A percentile compares a stretch with the other conserved stretches of the same genome.
Evolutionary conservation across 1,140 invertebrate species (phyloP).

Genomic region (Ooceraea biroi): DNA sequence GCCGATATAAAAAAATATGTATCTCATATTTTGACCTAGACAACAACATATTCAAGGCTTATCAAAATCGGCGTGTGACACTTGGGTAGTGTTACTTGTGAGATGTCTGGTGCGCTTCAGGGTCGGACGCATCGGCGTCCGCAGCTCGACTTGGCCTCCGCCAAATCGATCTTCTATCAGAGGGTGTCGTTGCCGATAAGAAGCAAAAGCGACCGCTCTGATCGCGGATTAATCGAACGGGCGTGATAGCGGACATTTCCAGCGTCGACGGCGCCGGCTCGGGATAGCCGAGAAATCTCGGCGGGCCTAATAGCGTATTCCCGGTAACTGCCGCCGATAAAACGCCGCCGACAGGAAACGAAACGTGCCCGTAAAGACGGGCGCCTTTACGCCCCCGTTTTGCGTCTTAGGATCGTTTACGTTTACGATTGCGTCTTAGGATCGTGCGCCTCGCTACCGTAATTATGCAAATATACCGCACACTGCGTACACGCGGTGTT

Average conservation of each 20-base stretch:
- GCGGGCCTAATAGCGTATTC: conserved; percentile 32
- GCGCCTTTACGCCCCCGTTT: conserved; percentile 31
- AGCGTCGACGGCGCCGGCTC: neutral
- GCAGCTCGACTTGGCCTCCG: neutral
- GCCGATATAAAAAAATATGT: no score
- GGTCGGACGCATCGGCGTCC: neutral
- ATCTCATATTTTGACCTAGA: no score
- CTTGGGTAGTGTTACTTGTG: no score
- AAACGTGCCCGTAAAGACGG: conserved; percentile 41
- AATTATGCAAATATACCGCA: conserved; percentile 44
- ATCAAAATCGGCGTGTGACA: no score
- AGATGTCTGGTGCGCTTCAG: neutral
- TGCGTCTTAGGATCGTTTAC: conserved; percentile 1
- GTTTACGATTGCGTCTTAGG: conserved; percentile 29
- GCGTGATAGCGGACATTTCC: neutral
- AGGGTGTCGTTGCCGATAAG: conserved; percentile 5
- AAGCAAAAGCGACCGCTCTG: neutral
- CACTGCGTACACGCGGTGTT: neutral
- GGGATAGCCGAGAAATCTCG: conserved; percentile 7
- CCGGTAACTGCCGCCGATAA: conserved; percentile 31
- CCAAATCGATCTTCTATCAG: conserved; percentile 21
- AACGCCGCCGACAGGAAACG: conserved; percentile 34
- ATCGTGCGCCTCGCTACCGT: conserved; percentile 10
- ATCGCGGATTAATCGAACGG: conserved; percentile 49
- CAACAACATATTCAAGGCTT: no score